Evolutionary conservation across 2,888 invertebrate genomes (phyloP).

Genomic region (Acrobasis repandana): DNA sequence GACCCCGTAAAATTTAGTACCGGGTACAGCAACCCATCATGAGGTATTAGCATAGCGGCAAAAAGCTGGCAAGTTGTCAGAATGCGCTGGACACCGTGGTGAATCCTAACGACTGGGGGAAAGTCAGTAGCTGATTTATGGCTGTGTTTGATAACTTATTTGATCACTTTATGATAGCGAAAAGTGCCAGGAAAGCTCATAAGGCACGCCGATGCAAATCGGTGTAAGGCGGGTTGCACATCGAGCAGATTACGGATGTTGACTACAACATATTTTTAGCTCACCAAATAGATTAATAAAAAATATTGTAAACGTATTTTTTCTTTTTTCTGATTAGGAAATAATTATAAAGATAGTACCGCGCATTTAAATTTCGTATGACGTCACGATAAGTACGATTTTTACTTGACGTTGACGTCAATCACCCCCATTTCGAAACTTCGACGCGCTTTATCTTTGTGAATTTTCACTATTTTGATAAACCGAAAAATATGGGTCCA

Average conservation of each 20-base stretch:
- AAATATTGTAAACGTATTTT: no score
- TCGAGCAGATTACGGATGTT: neutral
- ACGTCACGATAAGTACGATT: no score
- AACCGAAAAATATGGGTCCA: no score
- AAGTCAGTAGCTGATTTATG: constrained; percentile 71
- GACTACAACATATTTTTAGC: no score
- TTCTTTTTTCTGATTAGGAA: no score
- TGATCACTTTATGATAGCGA: constrained; percentile 81
- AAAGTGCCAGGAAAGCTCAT: constrained; percentile 72
- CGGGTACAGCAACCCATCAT: constrained; percentile 45
- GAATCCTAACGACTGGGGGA: constrained; percentile 72
- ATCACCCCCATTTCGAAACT: no score
- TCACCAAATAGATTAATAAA: no score
- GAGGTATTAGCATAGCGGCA: constrained; percentile 65
- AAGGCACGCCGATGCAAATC: constrained; percentile 73
- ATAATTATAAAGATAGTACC: no score
- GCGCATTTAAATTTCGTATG: no score
- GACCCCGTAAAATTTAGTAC: constrained; percentile 14
- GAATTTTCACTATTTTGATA: no score
- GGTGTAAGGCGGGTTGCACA: constrained; percentile 47
- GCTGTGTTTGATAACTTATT: constrained; percentile 72
- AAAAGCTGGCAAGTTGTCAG: constrained; percentile 67
- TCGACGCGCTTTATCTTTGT: no score
- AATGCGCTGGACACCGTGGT: constrained; percentile 58
- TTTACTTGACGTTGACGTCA: no score